These are phyloP conservation scores for Barypeithes pellucidus DNA, from an alignment of 2,888 invertebrate species.

Conservation along the genomic window DNA sequence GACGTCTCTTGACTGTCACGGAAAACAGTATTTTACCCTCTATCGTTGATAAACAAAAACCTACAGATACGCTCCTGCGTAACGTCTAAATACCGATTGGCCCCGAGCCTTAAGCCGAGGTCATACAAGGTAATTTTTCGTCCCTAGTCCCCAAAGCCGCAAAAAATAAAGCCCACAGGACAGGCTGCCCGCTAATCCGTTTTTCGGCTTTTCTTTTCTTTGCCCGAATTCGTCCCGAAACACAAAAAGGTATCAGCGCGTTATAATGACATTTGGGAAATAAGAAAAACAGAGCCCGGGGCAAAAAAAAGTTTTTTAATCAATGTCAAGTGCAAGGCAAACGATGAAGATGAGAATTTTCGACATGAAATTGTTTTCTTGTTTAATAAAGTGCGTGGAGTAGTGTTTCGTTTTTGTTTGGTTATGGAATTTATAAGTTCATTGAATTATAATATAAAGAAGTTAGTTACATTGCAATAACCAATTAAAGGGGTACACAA, in stretches of 20 bases:
- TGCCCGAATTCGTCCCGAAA: conserved; percentile 10
- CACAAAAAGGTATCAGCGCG: conserved; percentile 40
- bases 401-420: not conserved
- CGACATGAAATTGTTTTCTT: not conserved
- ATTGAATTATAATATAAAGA: too few species aligned
- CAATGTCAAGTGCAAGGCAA: conserved; percentile 17
- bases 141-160: conserved; percentile 2
- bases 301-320: conserved; percentile 19
- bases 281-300: conserved; percentile 22
- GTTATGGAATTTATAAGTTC: too few species aligned
- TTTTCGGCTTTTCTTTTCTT: conserved; percentile 37
- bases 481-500: too few species aligned
- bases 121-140: conserved; percentile 3
- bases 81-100: not conserved
- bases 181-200: conserved; percentile 33
- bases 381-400: not conserved
- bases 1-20: too few species aligned
- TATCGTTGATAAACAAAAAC: not conserved
- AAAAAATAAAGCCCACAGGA: conserved; percentile 42
- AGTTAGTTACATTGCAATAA: too few species aligned
- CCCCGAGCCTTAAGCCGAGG: conserved; percentile 6
- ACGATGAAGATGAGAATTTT: not conserved
- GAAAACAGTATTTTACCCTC: not conserved
- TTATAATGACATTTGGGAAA: conserved; percentile 45
- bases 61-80: not conserved